Evolutionary conservation across 2,888 invertebrate genomes (phyloP).

Genomic region (Agrochola lota): DNA sequence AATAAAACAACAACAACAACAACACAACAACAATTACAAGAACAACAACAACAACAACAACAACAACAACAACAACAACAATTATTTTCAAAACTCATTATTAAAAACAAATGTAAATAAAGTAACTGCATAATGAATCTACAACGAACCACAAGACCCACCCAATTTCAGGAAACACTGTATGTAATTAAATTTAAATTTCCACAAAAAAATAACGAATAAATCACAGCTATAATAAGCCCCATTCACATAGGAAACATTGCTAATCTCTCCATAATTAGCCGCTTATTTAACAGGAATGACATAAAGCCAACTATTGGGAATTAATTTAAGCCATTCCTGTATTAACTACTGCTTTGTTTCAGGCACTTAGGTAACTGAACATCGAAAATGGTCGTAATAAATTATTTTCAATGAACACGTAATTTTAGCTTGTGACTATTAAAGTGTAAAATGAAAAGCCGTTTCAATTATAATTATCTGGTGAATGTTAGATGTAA

Average conservation of each 20-base stretch:
- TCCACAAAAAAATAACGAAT: constrained; percentile 18
- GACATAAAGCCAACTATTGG: constrained; percentile 45
- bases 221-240: constrained; percentile 30
- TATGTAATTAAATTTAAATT: constrained; percentile 14
- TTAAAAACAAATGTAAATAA: not conserved
- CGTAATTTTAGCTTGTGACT: constrained; percentile 27
- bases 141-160: not conserved
- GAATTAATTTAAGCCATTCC: constrained; percentile 42
- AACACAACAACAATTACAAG: too few species aligned
- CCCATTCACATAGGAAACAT: constrained; percentile 31
- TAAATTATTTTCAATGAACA: constrained; percentile 52
- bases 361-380: constrained; percentile 31
- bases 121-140: not conserved
- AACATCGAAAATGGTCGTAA: constrained; percentile 41
- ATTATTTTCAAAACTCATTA: not conserved
- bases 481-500: not conserved
- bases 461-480: constrained; percentile 9
- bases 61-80: too few species aligned
- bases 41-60: too few species aligned
- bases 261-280: constrained; percentile 47
- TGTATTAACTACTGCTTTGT: constrained; percentile 38
- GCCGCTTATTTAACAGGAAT: constrained; percentile 35
- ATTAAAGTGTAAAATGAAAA: not conserved
- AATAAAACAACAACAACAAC: too few species aligned
- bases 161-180: not conserved